Percentiles rank a stretch among this genome's conserved stretches.
phyloP scores from a whole-genome alignment of 2,113 vertebrate species.

The Phainopepla nitens region DNA sequence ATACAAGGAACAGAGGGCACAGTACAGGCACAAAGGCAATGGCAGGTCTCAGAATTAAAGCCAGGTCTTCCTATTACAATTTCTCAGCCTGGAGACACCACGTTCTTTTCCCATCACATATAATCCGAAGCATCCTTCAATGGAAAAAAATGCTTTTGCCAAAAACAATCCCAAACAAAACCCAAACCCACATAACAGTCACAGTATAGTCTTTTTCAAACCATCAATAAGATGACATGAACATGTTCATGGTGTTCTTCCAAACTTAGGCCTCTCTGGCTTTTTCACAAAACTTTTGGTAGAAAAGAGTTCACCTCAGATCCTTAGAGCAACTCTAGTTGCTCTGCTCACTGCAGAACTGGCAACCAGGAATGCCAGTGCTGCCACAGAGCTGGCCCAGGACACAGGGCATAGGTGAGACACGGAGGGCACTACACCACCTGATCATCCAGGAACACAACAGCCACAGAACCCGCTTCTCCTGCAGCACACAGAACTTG shows the following conservation, averaged over 20 bases:
- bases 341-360: not conserved
- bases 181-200: not conserved
- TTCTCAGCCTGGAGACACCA: not conserved
- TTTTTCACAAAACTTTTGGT: not conserved
- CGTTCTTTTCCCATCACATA: not conserved
- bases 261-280: not conserved
- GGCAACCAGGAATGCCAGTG: not conserved
- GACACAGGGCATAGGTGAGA: not conserved
- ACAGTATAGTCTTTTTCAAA: not conserved
- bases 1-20: not conserved
- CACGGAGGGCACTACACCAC: fast-evolving
- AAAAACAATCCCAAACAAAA: not conserved
- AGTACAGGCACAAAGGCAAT: not conserved
- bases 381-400: not conserved
- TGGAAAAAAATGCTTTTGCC: not conserved
- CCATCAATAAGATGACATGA: not conserved
- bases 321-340: not conserved
- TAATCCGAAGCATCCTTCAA: not conserved
- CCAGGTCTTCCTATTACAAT: not conserved
- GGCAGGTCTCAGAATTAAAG: not conserved
- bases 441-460: not conserved
- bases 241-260: not conserved
- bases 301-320: not conserved
- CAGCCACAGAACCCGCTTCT: not conserved
- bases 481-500: not conserved